Evolutionary conservation across 1,140 invertebrate genomes (phyloP).

Genomic region (Neodiprion pinetum): DNA sequence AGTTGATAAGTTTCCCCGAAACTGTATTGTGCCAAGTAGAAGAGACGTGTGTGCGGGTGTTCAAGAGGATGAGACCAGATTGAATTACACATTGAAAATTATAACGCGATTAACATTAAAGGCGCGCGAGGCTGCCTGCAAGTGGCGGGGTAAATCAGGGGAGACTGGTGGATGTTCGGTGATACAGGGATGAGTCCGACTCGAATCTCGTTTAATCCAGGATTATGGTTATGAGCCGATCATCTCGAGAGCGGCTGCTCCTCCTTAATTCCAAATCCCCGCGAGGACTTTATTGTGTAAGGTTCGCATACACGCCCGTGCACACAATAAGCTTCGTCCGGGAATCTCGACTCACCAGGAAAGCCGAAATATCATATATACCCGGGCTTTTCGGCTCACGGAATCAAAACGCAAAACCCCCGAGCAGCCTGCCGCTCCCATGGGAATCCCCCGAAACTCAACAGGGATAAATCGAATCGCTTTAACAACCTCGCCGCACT

Average conservation of each 20-base stretch:
- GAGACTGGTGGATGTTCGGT: background rate
- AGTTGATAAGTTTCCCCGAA: background rate
- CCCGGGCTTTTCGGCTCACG: too few relatives aligned
- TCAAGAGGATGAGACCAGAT: too few relatives aligned
- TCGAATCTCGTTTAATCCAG: background rate
- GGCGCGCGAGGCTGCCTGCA: background rate
- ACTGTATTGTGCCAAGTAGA: background rate
- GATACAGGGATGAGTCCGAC: conserved; percentile 1
- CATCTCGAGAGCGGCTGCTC: background rate
- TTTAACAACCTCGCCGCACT: too few relatives aligned
- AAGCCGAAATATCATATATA: too few relatives aligned
- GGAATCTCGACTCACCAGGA: too few relatives aligned
- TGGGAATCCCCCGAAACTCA: too few relatives aligned
- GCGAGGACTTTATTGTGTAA: background rate
- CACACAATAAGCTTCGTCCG: too few relatives aligned
- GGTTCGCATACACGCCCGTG: too few relatives aligned
- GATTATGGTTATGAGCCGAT: conserved; percentile 7
- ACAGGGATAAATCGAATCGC: too few relatives aligned
- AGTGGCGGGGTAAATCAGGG: background rate
- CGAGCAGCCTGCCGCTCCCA: too few relatives aligned
- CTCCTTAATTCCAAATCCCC: background rate
- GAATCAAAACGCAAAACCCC: too few relatives aligned
- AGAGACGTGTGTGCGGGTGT: background rate
- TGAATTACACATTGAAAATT: background rate
- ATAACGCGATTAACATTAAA: background rate